Conservation (phyloP, 2,888 invertebrate species). For the Tenthredo notha region DNA sequence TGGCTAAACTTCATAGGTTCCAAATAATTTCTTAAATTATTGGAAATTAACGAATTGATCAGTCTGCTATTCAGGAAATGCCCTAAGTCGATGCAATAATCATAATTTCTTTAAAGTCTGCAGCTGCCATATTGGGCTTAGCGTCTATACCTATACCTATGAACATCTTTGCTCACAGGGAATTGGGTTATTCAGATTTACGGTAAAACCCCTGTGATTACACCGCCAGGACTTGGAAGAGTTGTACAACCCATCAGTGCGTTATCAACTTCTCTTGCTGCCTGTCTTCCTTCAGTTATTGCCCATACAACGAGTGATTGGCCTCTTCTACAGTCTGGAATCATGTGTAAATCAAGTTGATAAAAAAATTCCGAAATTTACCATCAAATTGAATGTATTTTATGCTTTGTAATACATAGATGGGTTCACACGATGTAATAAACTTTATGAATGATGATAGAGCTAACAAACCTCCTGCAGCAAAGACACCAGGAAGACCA, state of each 20-base stretch:
- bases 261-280: slow-evolving; percentile 95
- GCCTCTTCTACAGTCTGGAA: slow-evolving; percentile 97
- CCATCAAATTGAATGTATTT: not conserved
- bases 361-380: not conserved
- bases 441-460: slow-evolving; percentile 16
- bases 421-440: not conserved
- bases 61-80: slow-evolving; percentile 27
- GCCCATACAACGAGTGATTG: slow-evolving; percentile 99
- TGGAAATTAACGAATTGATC: slow-evolving; percentile 28
- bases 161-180: slow-evolving; percentile 23
- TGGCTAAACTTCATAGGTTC: not conserved
- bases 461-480: slow-evolving; percentile 91
- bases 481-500: slow-evolving; percentile 91
- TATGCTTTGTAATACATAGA: not conserved
- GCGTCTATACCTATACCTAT: slow-evolving; percentile 14
- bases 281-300: slow-evolving; percentile 98
- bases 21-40: not conserved
- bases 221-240: slow-evolving; percentile 96
- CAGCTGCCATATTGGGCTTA: slow-evolving; percentile 42
- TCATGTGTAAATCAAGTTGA: slow-evolving; percentile 45
- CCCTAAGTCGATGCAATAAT: slow-evolving; percentile 22
- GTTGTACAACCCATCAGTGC: slow-evolving; percentile 90
- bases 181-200: slow-evolving; percentile 60
- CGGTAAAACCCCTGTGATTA: slow-evolving; percentile 79
- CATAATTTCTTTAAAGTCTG: slow-evolving; percentile 22